Evolutionary conservation across 23 tunicate species (phyloP).

Genomic region (Halocynthia aurantium): DNA sequence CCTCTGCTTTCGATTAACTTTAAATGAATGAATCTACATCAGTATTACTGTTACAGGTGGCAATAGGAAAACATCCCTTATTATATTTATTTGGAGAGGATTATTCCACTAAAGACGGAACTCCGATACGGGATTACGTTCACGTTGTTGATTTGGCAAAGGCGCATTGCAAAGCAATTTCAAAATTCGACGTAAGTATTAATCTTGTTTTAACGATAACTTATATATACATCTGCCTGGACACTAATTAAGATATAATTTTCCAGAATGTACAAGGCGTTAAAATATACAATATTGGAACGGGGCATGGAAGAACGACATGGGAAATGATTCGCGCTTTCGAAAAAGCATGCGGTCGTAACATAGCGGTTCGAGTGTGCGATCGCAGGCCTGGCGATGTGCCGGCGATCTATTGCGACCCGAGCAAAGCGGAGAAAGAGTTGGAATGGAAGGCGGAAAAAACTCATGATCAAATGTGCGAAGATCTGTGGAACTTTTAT

Average conservation of each 20-base stretch:
- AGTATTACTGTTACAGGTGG: conserved; percentile 38
- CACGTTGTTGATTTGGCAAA: conserved; percentile 93
- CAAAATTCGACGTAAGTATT: conserved; percentile 36
- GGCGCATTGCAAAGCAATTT: conserved; percentile 65
- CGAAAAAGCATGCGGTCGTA: conserved; percentile 69
- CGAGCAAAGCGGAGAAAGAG: conserved; percentile 67
- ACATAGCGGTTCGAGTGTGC: conserved; percentile 42
- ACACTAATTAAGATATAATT: neutral
- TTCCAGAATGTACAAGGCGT: conserved; percentile 3
- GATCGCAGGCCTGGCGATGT: conserved; percentile 94
- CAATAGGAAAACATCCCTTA: conserved; percentile 52
- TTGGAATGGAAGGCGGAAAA: conserved; percentile 86
- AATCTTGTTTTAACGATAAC: neutral
- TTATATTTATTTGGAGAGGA: conserved; percentile 78
- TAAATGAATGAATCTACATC: neutral
- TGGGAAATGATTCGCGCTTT: conserved; percentile 82
- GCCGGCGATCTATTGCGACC: conserved; percentile 79
- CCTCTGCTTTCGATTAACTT: neutral
- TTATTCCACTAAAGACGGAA: conserved; percentile 84
- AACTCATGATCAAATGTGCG: conserved; percentile 78
- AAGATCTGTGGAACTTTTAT: conserved; percentile 94
- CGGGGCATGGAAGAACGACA: conserved; percentile 78
- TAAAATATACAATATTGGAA: conserved; percentile 80
- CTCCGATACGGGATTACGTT: conserved; percentile 91
- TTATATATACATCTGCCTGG: too few species aligned